Percentiles rank a stretch among this genome's conserved stretches.
phyloP scores from a whole-genome alignment of 2,113 vertebrate genomes.

The Sinocyclocheilus anshuiensis region DNA sequence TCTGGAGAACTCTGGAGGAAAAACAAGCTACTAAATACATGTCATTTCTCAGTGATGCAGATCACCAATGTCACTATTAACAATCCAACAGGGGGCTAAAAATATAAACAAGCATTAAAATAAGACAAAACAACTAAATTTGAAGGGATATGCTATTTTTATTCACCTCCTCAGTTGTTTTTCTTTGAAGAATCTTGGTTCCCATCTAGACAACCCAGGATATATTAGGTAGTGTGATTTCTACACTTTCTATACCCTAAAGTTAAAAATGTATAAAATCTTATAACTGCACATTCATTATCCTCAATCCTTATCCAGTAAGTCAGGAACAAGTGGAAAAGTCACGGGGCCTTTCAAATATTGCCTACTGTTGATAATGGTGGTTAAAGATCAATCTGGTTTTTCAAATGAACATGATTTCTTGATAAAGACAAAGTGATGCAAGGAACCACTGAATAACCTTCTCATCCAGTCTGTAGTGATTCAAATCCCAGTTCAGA shows the following conservation, averaged over 20 bases:
- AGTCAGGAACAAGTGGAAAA: not conserved
- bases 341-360: not conserved
- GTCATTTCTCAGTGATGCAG: not conserved
- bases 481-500: slow-evolving; percentile 9
- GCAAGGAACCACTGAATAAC: not conserved
- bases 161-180: not conserved
- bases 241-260: not conserved
- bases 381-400: not conserved
- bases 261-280: not conserved
- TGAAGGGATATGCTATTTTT: not conserved
- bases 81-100: not conserved
- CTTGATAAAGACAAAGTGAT: not conserved
- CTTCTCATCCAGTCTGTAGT: not conserved
- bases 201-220: not conserved
- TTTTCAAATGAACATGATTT: not conserved
- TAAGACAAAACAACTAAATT: not conserved
- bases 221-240: not conserved
- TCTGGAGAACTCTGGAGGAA: not conserved
- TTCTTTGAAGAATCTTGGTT: not conserved
- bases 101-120: not conserved
- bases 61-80: not conserved
- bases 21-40: not conserved
- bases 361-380: not conserved
- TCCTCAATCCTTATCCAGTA: not conserved
- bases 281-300: not conserved